Conservation (phyloP, 1,140 invertebrate genomes). For the Euwallacea fornicatus region DNA sequence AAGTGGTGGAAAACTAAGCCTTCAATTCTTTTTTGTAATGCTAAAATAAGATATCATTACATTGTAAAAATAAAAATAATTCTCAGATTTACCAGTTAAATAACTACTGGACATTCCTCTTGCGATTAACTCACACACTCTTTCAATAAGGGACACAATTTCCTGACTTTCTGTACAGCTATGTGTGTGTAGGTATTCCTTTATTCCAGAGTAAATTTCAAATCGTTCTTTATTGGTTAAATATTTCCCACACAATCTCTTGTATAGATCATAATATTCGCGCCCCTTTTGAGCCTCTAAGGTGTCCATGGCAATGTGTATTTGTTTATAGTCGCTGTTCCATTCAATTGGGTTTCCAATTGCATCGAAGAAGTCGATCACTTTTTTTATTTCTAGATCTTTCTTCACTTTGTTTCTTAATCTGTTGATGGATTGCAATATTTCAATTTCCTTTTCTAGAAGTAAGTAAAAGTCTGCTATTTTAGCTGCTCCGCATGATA, state of each 20-base stretch:
- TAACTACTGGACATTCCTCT: slow-evolving; percentile 56
- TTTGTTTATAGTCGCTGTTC: slow-evolving; percentile 60
- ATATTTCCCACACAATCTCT: slow-evolving; percentile 57
- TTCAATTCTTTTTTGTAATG: slow-evolving; percentile 61
- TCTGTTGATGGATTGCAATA: slow-evolving; percentile 63
- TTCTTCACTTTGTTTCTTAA: slow-evolving; percentile 60
- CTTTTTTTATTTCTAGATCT: slow-evolving; percentile 57
- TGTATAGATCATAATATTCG: slow-evolving; percentile 62
- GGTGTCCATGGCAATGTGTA: slow-evolving; percentile 64
- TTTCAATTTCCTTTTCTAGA: slow-evolving; percentile 65
- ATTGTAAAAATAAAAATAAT: not conserved
- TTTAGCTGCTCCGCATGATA: slow-evolving; percentile 61
- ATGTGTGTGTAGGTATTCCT: slow-evolving; percentile 59
- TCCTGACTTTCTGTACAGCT: slow-evolving; percentile 59
- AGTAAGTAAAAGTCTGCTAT: slow-evolving; percentile 63
- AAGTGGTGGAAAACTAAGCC: slow-evolving; percentile 58
- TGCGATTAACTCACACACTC: slow-evolving; percentile 62
- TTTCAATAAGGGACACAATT: slow-evolving; percentile 61
- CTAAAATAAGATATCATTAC: slow-evolving; percentile 9
- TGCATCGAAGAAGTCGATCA: slow-evolving; percentile 61
- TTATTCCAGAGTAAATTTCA: slow-evolving; percentile 61
- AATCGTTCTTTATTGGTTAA: slow-evolving; percentile 58
- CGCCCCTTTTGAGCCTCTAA: slow-evolving; percentile 66
- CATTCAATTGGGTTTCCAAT: slow-evolving; percentile 65
- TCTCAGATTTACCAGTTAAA: slow-evolving; percentile 52